Evolutionary conservation across 1,140 invertebrate genomes (phyloP).

Genomic region (Drusus annulatus): DNA sequence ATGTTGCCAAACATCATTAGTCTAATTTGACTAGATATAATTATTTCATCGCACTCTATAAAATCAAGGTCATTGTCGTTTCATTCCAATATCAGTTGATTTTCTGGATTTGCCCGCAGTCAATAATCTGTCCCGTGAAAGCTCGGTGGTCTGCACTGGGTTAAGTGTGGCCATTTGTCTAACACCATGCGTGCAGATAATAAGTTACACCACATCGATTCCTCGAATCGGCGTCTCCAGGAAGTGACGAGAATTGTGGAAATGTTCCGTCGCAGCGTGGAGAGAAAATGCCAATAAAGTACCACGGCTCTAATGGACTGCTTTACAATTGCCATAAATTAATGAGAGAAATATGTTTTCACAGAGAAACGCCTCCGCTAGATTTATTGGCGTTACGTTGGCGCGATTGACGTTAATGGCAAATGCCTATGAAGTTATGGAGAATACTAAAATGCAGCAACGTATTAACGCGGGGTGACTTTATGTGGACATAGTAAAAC

Average conservation of each 20-base stretch:
- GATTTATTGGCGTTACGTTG: too few relatives aligned
- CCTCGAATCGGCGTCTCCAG: constrained; percentile 20
- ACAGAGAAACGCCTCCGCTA: background rate
- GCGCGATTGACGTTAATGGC: too few relatives aligned
- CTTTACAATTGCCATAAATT: constrained; percentile 17
- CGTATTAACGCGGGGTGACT: too few relatives aligned
- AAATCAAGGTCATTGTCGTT: background rate
- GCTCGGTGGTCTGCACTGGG: too few relatives aligned
- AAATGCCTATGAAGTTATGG: too few relatives aligned
- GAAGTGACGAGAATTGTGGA: constrained; percentile 15
- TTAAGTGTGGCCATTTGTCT: constrained; percentile 26
- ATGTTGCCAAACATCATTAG: too few relatives aligned
- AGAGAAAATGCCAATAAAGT: background rate
- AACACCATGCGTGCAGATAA: constrained; percentile 9
- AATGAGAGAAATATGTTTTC: background rate
- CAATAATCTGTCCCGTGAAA: too few relatives aligned
- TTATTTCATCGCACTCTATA: too few relatives aligned
- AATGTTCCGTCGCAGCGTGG: background rate
- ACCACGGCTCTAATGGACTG: background rate
- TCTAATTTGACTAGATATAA: too few relatives aligned
- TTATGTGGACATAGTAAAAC: too few relatives aligned
- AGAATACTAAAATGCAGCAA: too few relatives aligned
- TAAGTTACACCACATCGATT: constrained; percentile 14
- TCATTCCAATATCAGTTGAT: background rate
- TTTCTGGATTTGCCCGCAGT: background rate